phyloP scores from a whole-genome alignment of 2,797 vertebrate genomes.

The Chanos chanos region DNA sequence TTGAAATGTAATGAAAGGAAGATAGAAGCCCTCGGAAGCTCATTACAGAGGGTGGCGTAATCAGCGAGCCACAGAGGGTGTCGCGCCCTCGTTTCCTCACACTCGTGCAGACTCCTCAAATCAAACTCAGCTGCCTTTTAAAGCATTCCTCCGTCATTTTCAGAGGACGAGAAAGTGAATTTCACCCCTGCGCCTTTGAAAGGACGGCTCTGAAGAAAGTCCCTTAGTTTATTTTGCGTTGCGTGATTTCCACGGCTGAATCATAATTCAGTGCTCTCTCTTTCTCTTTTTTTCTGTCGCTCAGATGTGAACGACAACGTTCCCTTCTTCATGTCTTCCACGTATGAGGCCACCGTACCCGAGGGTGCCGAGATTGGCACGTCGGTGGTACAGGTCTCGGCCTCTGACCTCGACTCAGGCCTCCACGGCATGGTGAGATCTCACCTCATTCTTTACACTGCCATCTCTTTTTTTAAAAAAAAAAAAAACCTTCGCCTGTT shows the following conservation, averaged over 20 bases:
- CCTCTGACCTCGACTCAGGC: slow-evolving; percentile 83
- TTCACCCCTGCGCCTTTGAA: too few species aligned
- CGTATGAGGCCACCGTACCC: slow-evolving; percentile 81
- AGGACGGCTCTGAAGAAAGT: too few species aligned
- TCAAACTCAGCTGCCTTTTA: slow-evolving; percentile 16
- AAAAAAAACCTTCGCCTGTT: not conserved
- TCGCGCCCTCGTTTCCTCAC: slow-evolving; percentile 16
- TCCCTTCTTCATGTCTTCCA: slow-evolving; percentile 84
- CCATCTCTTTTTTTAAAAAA: not conserved
- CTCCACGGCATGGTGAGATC: slow-evolving; percentile 77
- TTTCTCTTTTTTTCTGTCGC: not conserved
- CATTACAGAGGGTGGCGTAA: slow-evolving; percentile 37
- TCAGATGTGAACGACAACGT: slow-evolving; percentile 90
- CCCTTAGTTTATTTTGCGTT: too few species aligned
- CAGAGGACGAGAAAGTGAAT: too few species aligned
- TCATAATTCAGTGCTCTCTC: not conserved
- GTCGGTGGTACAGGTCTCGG: slow-evolving; percentile 77
- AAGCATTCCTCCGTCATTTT: too few species aligned
- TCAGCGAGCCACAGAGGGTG: slow-evolving; percentile 33
- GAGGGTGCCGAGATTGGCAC: slow-evolving; percentile 80
- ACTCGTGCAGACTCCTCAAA: slow-evolving; percentile 20
- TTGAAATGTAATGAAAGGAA: slow-evolving; percentile 49
- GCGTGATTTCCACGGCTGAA: too few species aligned
- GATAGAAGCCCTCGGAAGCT: slow-evolving; percentile 44
- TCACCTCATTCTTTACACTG: not conserved